Evolutionary conservation across 92 coral and sea anemone genomes (phyloP), one percentile per base, ranked within the genome.

Genomic region (Zoanthus sansibaricus): DNA sequence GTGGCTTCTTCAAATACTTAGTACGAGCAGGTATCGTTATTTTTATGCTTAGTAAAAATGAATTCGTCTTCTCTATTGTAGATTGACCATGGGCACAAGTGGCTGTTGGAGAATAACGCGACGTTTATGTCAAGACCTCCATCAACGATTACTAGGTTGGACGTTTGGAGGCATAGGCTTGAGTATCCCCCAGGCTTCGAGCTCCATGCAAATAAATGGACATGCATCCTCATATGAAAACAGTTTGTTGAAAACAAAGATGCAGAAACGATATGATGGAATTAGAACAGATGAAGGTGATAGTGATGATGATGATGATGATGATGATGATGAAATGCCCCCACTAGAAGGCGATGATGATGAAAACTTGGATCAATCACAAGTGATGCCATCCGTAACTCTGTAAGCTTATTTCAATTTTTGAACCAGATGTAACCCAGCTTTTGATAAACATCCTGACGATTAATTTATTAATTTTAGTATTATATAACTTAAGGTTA

Each of bases 121-220:
- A 62, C 91, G 98, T n/a, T 89, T 91, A 14, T 94, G 98, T 71
- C 71, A 80, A 56, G 98, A 96, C 86, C 90, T 96, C 71, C 88
- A 88, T 6, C 96, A 96, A 87, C 87, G 98, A 7, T 84, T 96
- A 15, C 87, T 96, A 72, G 98, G 98, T 14, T 88, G 96, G 91
- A 92, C 98, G 88, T 94, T 21, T 64, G 87, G 72, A 76, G 62
- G 48, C 64, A 64, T 51, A 56, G 83, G 67, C 20, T 64, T 52
- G 78, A 83, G 87, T 67, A 88, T 73, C 32, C 84, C 55, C 80
- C 87, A 46, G 76, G 66, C 68, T 79, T 88, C 86, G 58, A 74
- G 37, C 21, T 67, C 72, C 33, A 71, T 15, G 21, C 69, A 37
- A 44, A 62, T 52, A 33, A 79, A 79, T n/a, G 84, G 84, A 37